Base-by-base conservation (phyloP, 1,140 invertebrate genomes). In the Coboldia fuscipes region DNA sequence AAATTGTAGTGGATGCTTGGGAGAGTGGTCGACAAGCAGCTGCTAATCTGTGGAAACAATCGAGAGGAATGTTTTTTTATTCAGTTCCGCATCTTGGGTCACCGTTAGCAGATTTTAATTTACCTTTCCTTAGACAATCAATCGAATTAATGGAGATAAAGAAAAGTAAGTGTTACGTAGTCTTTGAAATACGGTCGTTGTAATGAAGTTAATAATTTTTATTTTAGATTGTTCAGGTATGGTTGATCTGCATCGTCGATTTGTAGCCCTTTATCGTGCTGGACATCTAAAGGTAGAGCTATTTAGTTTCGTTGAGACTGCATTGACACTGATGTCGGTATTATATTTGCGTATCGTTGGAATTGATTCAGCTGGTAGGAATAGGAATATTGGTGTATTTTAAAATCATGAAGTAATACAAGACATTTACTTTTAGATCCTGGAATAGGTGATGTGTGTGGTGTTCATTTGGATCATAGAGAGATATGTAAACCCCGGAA, bases 71-170 rank as follows among this genome's bases (percentile, higher is more conserved):
- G 34, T 64, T 77, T 54, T 77, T 75, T 48, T 75, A 75, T 49
- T 75, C 72, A 15, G 72, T 75, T n/a, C 73, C 73, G 0, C 73
- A 77, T 50, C 57, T 68, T 4, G 73, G 73, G 2, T 77, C 73
- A 2, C 62, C 66, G 7, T 55, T 75, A 15, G 73, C 73, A 0
- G 66, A 68, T 41, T 65, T 74, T 22, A 72, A 69, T 40, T 50
- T 67, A 27, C 70, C 70, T 1, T 57, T 71, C 3, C 53, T 75
- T 10, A 45, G 66, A 17, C 63, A 67, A 37, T 66, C 71, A 3
- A 57, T 68, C 1, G 72, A 75, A 41, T 45, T 75, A 3, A 47
- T 65, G 28, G 72, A 73, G 48, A 64, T 73, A 29, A 57, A 63
- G 45, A 69, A 70, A 60, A 69, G 72, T 73, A 50, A 51, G 57